Base-by-base conservation (phyloP, 2,888 invertebrate species). In the Ophion ventricosus region DNA sequence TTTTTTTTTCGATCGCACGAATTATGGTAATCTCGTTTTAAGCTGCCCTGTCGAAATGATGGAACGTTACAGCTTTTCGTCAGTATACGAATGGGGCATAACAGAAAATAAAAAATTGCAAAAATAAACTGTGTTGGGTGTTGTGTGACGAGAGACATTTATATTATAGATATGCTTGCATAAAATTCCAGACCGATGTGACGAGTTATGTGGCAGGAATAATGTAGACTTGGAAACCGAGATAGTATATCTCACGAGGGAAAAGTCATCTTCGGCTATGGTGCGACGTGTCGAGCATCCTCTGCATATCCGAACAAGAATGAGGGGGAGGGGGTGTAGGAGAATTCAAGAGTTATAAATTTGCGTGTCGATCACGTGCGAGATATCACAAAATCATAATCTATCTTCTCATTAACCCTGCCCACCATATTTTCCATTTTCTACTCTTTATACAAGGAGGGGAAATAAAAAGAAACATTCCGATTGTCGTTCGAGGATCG, bases 261-360 rank as follows among this genome's bases (percentile, higher is more conserved):
- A 74, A 84, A 84, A 84, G 84, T 78, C 81, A 84, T 84, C 84
- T 81, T 84, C 84, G 70, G 77, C 80, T 74, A 59, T 70, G 74
- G 57, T 57, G 74, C 74, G 77, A 81, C 84, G 81, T 82, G 81
- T 74, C 82, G 74, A 66, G 84, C 80, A 86, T 86, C 67, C 69
- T 69, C 63, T 80, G 82, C 79, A 76, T 63, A 75, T 83, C 76
- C 14, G 49, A 72, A 66, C 14, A 61, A 14, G 59, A 78, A 84
- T 75, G 83, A 80, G 79, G 82, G 67, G 77, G 85, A 82, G 84
- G 20, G 20, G 49, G 59, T n/a, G 10, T 35, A 35, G 11, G 43
- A 64, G 40, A 43, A 63, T 57, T 56, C 23, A 17, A 72, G 72
- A 81, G 69, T 78, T 78, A 84, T 78, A 81, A 81, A 81, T 84